Evolutionary conservation across 2,113 vertebrate genomes (phyloP), one percentile per base, ranked within the genome.

Genomic region (Narcine bancroftii): DNA sequence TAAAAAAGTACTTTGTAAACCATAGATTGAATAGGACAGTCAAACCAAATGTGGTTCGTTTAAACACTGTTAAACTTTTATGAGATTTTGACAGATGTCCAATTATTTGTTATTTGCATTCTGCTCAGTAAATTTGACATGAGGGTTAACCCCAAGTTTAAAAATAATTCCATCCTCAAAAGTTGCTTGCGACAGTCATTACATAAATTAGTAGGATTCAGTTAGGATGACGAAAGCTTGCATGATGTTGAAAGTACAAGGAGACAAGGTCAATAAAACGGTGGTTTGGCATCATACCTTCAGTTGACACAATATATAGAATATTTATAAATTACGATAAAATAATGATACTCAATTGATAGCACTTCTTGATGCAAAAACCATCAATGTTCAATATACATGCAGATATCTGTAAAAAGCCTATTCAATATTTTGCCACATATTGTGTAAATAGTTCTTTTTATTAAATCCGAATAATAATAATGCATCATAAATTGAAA

Each of bases 71-170:
- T 94, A 96, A 96, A 96, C 95, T 96, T 97, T 69, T 39, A 96
- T 97, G 97, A 97, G 96, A 96, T 95, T 95, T 94, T 92, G 94
- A 93, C 96, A 97, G 96, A 95, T 97, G 96, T 94, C 95, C 87
- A 94, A 95, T 93, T 93, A 95, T 95, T 92, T 33, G 92, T 94
- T 93, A 98, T 99, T 99, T 99, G 98, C 98, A 99, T 99, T 93
- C 94, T 93, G 56, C 93, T 94, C 94, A 95, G 95, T 94, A 95
- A 94, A 95, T 94, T 93, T 94, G 94, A 96, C 92, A 95, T 94
- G 95, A 95, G 95, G 93, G 96, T 95, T 96, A 96, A 94, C 94
- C 94, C 93, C 93, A 26, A 45, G 53, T 83, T 93, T 94, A 95
- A 96, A 94, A 96, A 93, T 93, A 94, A 94, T 92, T 92, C 95